Evolutionary conservation across 1,140 invertebrate species (phyloP), one percentile per base, ranked within the genome.

Genomic region (Heterodera carotae): DNA sequence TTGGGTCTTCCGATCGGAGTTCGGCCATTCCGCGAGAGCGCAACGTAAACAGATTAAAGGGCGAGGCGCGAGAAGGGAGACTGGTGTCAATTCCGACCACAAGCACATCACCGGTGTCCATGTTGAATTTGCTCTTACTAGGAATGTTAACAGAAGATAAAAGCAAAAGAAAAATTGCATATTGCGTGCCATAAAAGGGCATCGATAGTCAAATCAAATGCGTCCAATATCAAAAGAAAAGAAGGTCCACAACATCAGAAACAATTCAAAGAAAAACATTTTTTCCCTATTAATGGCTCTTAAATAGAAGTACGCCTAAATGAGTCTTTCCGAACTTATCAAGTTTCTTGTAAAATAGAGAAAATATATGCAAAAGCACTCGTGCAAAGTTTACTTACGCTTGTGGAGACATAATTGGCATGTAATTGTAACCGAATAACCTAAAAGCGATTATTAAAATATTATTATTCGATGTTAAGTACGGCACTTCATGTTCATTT

Each of bases 401-500:
- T 7, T 64, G 27, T 18, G 74, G 31, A 8, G 75, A 53, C 22
- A 78, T 34, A 1, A 56, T 34, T 4, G 77, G 77, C 64, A 66
- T 56, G 43, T 75, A 80, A 34, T 80, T 79, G 15, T 69, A 36
- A 3, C 78, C 78, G 66, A 62, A 69, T 2, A 74, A 33, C 31
- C 72, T 74, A 27, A 59, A 74, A 34, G 22, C 1, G 22, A 56
- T 5, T 15, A 31, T 7, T 4, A 10, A 25, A 29, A n/a, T 15
- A 64, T 5, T 22, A 18, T 2, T 1, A 22, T 66, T 1, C 64
- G 6, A 27, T 22, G 62, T 12, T 31, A n/a, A 31, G 34, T 6
- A 3, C 34, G 10, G n/a, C 56, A 67, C 69, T 80, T 80, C 69
- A 78, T 71, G 48, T 80, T 80, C 34, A 72, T 79, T 34, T 80